Evolutionary conservation across 2,113 vertebrate genomes (phyloP).

Genomic region (Phrynosoma platyrhinos): DNA sequence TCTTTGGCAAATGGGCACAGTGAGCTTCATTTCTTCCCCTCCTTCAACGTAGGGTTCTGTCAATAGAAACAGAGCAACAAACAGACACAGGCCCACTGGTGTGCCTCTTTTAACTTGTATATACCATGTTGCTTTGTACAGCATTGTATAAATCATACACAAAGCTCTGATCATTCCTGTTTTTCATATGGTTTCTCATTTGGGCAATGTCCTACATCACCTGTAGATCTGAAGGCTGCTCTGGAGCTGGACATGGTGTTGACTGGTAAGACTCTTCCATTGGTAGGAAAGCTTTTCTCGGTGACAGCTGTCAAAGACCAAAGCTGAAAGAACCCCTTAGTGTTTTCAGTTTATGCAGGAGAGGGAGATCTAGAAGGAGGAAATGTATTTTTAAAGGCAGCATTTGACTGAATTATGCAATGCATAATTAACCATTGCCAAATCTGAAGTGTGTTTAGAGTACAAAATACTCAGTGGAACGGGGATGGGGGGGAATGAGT

Average conservation of each 20-base stretch:
- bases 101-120: not conserved
- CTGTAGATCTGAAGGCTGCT: not conserved
- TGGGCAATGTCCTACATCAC: not conserved
- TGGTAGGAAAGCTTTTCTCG: not conserved
- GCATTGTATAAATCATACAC: not conserved
- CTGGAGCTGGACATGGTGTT: not conserved
- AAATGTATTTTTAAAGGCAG: not conserved
- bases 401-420: not conserved
- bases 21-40: not conserved
- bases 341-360: not conserved
- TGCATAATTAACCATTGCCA: slow-evolving; percentile 52
- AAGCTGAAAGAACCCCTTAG: slow-evolving; percentile 5
- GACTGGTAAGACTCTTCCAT: not conserved
- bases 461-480: slow-evolving; percentile 37
- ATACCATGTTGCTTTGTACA: not conserved
- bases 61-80: not conserved
- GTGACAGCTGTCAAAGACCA: slow-evolving; percentile 48
- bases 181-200: not conserved
- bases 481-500: not conserved
- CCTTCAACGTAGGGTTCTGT: not conserved
- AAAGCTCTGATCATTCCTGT: slow-evolving; percentile 24
- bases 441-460: slow-evolving; percentile 20
- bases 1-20: not conserved
- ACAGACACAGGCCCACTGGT: slow-evolving; percentile 1
- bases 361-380: accelerated